These are phyloP conservation scores for Acanthochromis polyacanthus DNA, from an alignment of 2,113 vertebrate species.

Conservation along the genomic window DNA sequence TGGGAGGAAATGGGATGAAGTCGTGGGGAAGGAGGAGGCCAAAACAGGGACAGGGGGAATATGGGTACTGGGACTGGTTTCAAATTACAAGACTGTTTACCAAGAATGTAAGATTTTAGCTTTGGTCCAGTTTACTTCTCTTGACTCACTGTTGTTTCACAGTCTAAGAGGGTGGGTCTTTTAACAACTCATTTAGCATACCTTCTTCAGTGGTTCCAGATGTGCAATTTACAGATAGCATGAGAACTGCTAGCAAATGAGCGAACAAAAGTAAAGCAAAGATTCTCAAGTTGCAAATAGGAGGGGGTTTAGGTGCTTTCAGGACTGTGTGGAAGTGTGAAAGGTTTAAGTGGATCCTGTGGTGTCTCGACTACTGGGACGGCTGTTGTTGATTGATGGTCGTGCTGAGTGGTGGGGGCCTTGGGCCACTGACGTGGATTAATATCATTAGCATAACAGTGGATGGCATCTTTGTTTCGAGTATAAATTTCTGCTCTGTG, in stretches of 20 bases:
- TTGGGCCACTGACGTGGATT: constrained; percentile 62
- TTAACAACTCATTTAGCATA: constrained; percentile 75
- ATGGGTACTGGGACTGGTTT: constrained; percentile 49
- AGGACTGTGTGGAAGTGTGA: constrained; percentile 65
- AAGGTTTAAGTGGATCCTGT: constrained; percentile 61
- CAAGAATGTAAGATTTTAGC: constrained; percentile 20
- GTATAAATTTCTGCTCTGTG: constrained; percentile 55
- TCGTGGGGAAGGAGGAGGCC: constrained; percentile 27
- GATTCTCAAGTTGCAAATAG: constrained; percentile 30
- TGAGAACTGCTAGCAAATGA: constrained; percentile 38
- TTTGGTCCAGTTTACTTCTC: constrained; percentile 26
- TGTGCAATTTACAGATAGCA: constrained; percentile 63
- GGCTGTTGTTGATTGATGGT: constrained; percentile 73
- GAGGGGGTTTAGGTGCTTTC: constrained; percentile 24
- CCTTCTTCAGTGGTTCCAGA: constrained; percentile 78
- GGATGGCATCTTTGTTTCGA: constrained; percentile 65
- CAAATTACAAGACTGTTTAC: constrained; percentile 67
- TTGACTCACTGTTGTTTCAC: constrained; percentile 15
- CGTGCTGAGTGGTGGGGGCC: constrained; percentile 47
- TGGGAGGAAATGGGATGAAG: constrained; percentile 65
- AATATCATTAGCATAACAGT: constrained; percentile 79
- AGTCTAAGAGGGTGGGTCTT: constrained; percentile 42
- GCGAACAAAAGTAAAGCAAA: constrained; percentile 48
- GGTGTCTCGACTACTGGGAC: constrained; percentile 56
- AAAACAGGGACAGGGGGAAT: constrained; percentile 50